Conservation (phyloP, 2,888 invertebrate species). For the Lapara coniferarum region DNA sequence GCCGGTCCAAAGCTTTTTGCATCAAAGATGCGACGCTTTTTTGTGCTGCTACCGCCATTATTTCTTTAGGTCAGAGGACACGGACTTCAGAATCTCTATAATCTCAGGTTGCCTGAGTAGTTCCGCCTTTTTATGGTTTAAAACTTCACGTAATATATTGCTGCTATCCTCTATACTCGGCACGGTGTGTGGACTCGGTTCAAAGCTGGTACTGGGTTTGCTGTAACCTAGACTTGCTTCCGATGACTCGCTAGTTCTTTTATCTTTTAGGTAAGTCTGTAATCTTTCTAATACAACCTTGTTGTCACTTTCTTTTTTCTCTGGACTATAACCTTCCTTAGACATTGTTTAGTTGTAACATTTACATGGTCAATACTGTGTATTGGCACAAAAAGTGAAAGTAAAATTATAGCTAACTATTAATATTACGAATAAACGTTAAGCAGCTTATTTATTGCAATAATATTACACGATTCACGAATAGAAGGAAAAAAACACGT, state of each 20-base stretch:
- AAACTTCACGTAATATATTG: slow-evolving; percentile 71
- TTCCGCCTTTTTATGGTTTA: slow-evolving; percentile 77
- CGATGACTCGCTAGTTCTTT: slow-evolving; percentile 63
- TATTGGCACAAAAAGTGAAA: not conserved
- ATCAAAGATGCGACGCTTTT: slow-evolving; percentile 74
- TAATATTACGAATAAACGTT: no score
- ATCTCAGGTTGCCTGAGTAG: slow-evolving; percentile 77
- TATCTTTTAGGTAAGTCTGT: slow-evolving; percentile 78
- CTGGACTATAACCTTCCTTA: slow-evolving; percentile 79
- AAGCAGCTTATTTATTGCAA: no score
- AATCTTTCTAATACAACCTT: slow-evolving; percentile 79
- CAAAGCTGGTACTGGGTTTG: slow-evolving; percentile 73
- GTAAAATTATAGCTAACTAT: not conserved
- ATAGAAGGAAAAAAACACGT: slow-evolving; percentile 48
- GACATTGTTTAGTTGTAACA: slow-evolving; percentile 63
- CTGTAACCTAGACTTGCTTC: slow-evolving; percentile 60
- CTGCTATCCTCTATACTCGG: slow-evolving; percentile 66
- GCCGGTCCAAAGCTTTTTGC: slow-evolving; percentile 72
- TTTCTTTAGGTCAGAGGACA: slow-evolving; percentile 73
- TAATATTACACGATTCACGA: not conserved
- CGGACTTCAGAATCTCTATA: slow-evolving; percentile 67
- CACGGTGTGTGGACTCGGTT: slow-evolving; percentile 52
- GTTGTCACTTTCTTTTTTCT: slow-evolving; percentile 77
- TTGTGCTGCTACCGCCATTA: slow-evolving; percentile 72
- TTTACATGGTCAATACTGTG: slow-evolving; percentile 44